These are phyloP conservation scores for Melanotaenia pygmaea DNA, from an alignment of 2,797 vertebrate species.

Conservation along the genomic window DNA sequence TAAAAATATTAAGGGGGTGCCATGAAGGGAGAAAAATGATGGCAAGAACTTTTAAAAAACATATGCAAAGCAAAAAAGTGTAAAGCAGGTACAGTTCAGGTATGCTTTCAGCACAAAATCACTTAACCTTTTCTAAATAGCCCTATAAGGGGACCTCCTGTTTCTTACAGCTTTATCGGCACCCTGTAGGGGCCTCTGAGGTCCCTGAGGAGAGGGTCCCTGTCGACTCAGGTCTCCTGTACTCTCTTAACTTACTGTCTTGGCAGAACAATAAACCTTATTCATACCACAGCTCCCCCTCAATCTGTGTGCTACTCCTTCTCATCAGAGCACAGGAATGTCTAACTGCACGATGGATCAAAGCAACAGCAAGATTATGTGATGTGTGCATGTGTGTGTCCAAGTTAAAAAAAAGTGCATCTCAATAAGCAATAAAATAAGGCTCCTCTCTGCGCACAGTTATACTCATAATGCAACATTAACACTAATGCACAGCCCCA, in stretches of 20 bases:
- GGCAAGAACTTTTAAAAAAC: conserved; percentile 24
- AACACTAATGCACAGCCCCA: conserved; percentile 21
- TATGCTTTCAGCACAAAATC: conserved; percentile 54
- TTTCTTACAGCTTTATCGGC: conserved; percentile 44
- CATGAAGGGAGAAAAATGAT: conserved; percentile 7
- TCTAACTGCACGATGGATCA: conserved; percentile 63
- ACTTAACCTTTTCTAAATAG: conserved; percentile 38
- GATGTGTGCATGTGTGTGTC: conserved; percentile 5
- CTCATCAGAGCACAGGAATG: conserved; percentile 70
- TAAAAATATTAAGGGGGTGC: conserved; percentile 1
- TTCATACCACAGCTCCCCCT: conserved; percentile 63
- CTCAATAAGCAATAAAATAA: conserved; percentile 1
- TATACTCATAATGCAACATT: conserved; percentile 14
- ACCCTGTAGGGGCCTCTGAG: conserved; percentile 48
- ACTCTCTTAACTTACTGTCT: conserved; percentile 48
- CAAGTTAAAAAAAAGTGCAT: background rate
- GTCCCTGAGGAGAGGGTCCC: conserved; percentile 51
- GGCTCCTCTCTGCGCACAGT: background rate
- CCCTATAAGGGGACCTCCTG: conserved; percentile 27
- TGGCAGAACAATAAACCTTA: conserved; percentile 69
- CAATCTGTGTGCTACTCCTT: conserved; percentile 56
- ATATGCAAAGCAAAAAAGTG: background rate
- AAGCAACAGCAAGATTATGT: conserved; percentile 43
- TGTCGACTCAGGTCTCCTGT: conserved; percentile 59
- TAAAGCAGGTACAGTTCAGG: conserved; percentile 25